Base-by-base conservation (phyloP, 2,113 vertebrate genomes). In the Drymodes brunneopygia region DNA sequence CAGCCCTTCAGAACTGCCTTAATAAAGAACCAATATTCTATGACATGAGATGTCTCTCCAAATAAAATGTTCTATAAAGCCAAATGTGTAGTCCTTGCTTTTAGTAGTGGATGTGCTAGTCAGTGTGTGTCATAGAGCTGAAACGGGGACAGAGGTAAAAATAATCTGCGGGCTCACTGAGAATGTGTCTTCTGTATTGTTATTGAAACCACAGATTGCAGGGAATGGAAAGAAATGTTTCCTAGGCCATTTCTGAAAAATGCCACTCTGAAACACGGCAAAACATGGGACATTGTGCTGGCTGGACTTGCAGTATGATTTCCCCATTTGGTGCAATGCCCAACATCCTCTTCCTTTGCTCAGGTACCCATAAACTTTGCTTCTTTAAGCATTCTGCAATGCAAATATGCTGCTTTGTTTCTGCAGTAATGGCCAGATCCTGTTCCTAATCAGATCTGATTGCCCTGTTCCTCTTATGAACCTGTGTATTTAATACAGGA, bases 41-140 rank as follows among this genome's bases (percentile, higher is more conserved):
- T 47, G n/a, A 92, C 4, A 7, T 75, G 45, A 65, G 22, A 90
- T 42, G 15, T 74, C 9, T 94, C 90, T 97, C 69, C 67, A 88
- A 98, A 97, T 98, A 98, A 97, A 98, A 65, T 60, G 60, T 95
- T 96, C 92, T 88, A 48, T 81, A n/a, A 93, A 95, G 93, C 88
- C 90, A 92, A 93, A 83, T 25, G 31, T 47, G 60, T 69, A 44
- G 31, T 66, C 51, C 57, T 88, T 92, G 15, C 5, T 90, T 94
- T 64, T 14, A 79, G 27, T n/a, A 45, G 57, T 47, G 58, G 10
- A 33, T n/a, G 25, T 74, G 60, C 42, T 75, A 50, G n/a, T 18
- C 1, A 3, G 17, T 25, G 18, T 48, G 40, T 67, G n/a, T 48
- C 8, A 1, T 21, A 40, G 4, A 73, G n/a, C 16, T 88, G 56